Evolutionary conservation across 2,888 invertebrate genomes (phyloP), one percentile per base, ranked within the genome.

Genomic region (Anarsia innoxiella): DNA sequence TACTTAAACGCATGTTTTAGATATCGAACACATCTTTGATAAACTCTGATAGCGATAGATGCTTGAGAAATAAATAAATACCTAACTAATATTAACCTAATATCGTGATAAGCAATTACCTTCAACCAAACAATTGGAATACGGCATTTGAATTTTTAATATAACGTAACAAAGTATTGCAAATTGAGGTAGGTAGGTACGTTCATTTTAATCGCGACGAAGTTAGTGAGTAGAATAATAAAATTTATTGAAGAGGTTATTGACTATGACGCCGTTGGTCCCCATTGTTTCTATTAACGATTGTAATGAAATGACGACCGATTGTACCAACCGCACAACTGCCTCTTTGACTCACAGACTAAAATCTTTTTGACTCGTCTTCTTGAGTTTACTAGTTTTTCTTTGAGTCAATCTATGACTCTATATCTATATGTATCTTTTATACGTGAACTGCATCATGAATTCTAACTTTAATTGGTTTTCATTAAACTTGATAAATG

Each of bases 1-100:
- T 54, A 51, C 42, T 52, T 61, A 56, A 54, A 57, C 59, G 53
- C 45, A 50, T 51, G 54, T 63, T 51, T 53, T 45, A 40, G 53
- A 66, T 79, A 77, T 78, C 79, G 53, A 37, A 49, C 45, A 48
- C 68, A 66, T 69, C 63, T 51, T 50, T 46, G 59, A 61, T 64
- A 63, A 8, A 19, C 3, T 3, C 19, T 19, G 19, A 19, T 19
- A 19, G n/a, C n/a, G n/a, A n/a, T n/a, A n/a, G n/a, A 19, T 19
- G 8, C 19, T 5, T 19, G 19, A 19, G 19, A 3, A n/a, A n/a
- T n/a, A n/a, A n/a, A n/a, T n/a, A n/a, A n/a, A n/a, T n/a, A n/a
- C n/a, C n/a, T n/a, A n/a, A n/a, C n/a, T n/a, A n/a, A n/a, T n/a
- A n/a, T n/a, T n/a, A n/a, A n/a, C n/a, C n/a, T n/a, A n/a, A n/a